These are phyloP conservation scores for Diarsia rubi DNA, from an alignment of 2,888 invertebrate species.

Conservation along the genomic window DNA sequence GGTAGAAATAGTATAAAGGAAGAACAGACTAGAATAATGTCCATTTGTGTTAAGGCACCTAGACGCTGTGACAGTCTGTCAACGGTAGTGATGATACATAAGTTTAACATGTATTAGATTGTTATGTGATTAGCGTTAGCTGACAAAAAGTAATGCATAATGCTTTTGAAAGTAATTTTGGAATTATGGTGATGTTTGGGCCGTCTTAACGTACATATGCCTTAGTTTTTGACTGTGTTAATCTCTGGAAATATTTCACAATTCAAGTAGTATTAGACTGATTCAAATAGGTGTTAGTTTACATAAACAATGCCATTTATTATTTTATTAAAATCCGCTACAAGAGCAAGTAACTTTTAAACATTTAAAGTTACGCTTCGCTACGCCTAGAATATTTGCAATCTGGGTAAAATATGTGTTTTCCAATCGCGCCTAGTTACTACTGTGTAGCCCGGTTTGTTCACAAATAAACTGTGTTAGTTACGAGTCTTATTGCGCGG, in stretches of 20 bases:
- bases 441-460: background rate
- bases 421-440: constrained; percentile 2
- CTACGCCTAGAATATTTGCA: background rate
- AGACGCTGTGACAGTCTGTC: background rate
- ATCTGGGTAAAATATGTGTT: background rate
- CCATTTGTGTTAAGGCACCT: too few relatives aligned
- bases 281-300: background rate
- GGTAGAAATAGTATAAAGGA: too few relatives aligned
- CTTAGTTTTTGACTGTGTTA: background rate
- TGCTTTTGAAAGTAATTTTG: background rate
- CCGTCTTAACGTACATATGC: background rate
- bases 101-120: background rate
- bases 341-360: background rate
- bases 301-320: background rate
- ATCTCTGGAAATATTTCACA: background rate
- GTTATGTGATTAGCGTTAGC: background rate
- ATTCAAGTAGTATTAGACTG: background rate
- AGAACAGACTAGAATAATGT: background rate
- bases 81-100: background rate
- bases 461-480: constrained; percentile 22
- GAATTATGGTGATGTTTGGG: background rate
- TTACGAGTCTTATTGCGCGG: constrained; percentile 23
- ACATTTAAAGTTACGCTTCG: background rate
- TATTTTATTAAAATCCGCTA: background rate
- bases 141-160: background rate